These are phyloP conservation scores for Oligia strigilis DNA, from an alignment of 2,888 invertebrate species.

Conservation along the genomic window DNA sequence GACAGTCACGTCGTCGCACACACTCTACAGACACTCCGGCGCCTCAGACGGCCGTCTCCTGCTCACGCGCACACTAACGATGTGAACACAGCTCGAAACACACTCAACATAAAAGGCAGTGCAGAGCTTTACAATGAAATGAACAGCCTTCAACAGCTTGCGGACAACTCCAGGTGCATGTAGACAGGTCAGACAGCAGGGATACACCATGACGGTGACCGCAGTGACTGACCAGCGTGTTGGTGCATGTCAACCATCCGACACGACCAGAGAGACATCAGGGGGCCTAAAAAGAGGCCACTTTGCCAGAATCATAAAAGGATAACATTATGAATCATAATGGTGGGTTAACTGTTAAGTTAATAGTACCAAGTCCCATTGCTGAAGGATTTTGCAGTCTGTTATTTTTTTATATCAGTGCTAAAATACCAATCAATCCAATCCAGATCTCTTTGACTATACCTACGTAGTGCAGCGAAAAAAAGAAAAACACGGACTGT, in stretches of 20 bases:
- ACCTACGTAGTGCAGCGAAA: no score
- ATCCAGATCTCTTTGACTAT: no score
- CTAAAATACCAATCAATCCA: no score
- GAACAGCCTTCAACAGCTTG: not conserved
- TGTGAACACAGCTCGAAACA: not conserved
- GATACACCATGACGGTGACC: not conserved
- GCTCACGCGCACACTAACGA: not conserved
- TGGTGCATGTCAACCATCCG: not conserved
- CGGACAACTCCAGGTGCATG: not conserved
- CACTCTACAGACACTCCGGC: not conserved
- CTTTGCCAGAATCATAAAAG: no score
- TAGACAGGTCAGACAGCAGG: not conserved
- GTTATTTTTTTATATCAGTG: no score
- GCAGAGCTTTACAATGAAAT: not conserved
- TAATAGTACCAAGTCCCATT: no score
- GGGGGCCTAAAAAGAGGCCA: no score
- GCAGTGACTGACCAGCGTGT: not conserved
- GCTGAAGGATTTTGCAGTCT: no score
- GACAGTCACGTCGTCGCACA: not conserved
- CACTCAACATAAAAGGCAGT: constrained; percentile 18
- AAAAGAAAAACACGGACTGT: no score
- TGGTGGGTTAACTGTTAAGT: no score
- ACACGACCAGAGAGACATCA: not conserved
- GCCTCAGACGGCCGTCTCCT: not conserved
- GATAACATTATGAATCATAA: no score